Evolutionary conservation across 2,888 invertebrate species (phyloP), one percentile per base, ranked within the genome.

Genomic region (Drosophila anomelani): DNA sequence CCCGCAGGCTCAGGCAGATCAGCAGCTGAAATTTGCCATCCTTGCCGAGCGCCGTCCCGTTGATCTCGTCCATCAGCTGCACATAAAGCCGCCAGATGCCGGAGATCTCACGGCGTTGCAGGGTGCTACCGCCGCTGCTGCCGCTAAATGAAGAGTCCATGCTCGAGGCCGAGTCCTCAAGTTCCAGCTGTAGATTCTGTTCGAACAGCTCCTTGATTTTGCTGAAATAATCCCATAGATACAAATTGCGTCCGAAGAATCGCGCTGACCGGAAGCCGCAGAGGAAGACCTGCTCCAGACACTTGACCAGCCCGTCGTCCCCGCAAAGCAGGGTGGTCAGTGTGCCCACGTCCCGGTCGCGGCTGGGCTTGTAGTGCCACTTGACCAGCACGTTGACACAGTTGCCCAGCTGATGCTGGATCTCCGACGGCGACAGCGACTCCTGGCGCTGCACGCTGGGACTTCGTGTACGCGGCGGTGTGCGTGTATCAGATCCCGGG

Each of bases 11-110:
- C 38, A 99, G 94, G 92, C 99, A 98, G 81, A 99, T 96, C 91
- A 99, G 98, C 43, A 99, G 94, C 92, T 99, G 99, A 92, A 99
- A 99, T 93, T 98, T 98, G 56, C 98, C 99, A 93, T 99, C 99
- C 92, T 99, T 99, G 60, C 99, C 99, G 59, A 93, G 73, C 61
- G 97, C 97, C 1, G 96, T 96, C 55, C 95, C 95, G 91, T 96
- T 96, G 75, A 99, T 97, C 92, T 97, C 97, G 88, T 96, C 96
- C 90, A 98, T 95, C 15, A 99, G 94, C 90, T 97, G 96, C 92
- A 97, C 97, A 93, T 97, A 98, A 89, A 97, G 96, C 69, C 96
- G 94, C 95, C 98, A 96, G 74, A 98, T 96, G 12, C 96, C 95
- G 56, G 95, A 93, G 79, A 95, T 93, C 87, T 95, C 93, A 66